Conservation (phyloP, 2,797 vertebrate species). For the Dendrocincla fuliginosa region DNA sequence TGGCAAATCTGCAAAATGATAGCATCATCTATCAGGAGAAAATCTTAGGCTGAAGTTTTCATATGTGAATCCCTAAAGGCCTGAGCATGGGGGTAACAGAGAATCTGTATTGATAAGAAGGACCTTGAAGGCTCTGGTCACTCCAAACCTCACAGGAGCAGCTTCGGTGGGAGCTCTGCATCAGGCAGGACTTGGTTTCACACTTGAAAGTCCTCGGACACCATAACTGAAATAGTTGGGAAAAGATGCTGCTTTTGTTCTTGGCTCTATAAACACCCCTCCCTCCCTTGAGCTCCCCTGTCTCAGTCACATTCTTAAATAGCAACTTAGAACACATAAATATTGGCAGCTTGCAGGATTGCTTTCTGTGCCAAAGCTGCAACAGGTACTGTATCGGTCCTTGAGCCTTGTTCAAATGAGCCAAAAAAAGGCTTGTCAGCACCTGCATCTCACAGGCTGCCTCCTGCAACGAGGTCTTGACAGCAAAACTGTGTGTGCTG, state of each 20-base stretch:
- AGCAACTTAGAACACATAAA: conserved; percentile 1
- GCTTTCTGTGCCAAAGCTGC: not conserved
- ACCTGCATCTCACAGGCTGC: not conserved
- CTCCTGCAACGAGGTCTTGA: not conserved
- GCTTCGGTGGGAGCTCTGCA: not conserved
- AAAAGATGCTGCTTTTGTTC: conserved; percentile 67
- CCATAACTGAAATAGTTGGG: not conserved
- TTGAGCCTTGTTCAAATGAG: not conserved
- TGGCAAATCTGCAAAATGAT: not conserved
- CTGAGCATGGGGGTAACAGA: not conserved
- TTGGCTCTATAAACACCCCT: conserved; percentile 64
- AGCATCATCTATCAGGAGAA: not conserved
- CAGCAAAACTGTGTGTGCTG: not conserved
- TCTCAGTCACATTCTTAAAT: conserved; percentile 26
- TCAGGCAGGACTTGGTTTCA: not conserved
- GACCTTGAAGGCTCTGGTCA: not conserved
- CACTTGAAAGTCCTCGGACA: not conserved
- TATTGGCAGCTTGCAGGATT: conserved; percentile 1
- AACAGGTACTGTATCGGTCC: not conserved
- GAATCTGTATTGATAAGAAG: not conserved
- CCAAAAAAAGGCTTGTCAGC: not conserved
- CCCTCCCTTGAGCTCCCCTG: not conserved
- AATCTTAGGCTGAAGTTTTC: not conserved
- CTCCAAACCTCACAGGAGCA: not conserved
- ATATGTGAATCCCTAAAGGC: not conserved